Evolutionary conservation across 2,113 vertebrate genomes (phyloP).

Genomic region (Oreocharis arfaki): DNA sequence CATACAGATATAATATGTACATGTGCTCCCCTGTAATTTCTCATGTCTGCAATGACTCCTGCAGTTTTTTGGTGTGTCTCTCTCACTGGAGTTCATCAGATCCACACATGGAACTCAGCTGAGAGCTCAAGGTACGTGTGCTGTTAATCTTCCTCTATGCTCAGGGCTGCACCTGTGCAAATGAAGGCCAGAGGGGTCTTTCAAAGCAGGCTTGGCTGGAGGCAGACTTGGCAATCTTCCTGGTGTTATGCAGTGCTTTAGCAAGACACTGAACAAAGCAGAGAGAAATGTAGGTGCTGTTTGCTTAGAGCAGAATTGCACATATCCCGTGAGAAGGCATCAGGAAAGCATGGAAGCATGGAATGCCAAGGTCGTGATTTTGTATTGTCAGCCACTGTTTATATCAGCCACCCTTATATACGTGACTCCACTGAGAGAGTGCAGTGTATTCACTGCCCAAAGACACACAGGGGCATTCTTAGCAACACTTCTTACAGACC

Average conservation of each 20-base stretch:
- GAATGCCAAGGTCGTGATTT: not conserved
- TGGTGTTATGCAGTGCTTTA: not conserved
- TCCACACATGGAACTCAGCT: not conserved
- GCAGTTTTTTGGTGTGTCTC: accelerated
- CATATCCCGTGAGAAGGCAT: not conserved
- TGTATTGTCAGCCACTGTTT: not conserved
- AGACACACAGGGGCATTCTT: not conserved
- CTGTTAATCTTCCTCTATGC: not conserved
- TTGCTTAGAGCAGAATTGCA: not conserved
- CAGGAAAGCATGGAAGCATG: not conserved
- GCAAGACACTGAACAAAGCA: not conserved
- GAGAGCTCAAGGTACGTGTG: not conserved
- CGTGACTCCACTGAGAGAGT: not conserved
- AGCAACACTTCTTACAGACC: not conserved
- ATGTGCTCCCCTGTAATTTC: not conserved
- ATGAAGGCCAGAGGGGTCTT: not conserved
- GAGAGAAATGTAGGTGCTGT: not conserved
- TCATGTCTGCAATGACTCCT: not conserved
- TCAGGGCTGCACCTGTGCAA: not conserved
- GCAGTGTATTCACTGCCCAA: not conserved
- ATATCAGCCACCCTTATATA: not conserved
- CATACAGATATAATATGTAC: not conserved
- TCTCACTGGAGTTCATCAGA: not conserved
- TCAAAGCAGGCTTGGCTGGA: not conserved
- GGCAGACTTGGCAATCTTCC: not conserved